A percentile compares a stretch with the other conserved stretches of the same genome.
Conservation (phyloP, 37 sponge, comb jelly and placozoan species). For the Oscarella lobularis region DNA sequence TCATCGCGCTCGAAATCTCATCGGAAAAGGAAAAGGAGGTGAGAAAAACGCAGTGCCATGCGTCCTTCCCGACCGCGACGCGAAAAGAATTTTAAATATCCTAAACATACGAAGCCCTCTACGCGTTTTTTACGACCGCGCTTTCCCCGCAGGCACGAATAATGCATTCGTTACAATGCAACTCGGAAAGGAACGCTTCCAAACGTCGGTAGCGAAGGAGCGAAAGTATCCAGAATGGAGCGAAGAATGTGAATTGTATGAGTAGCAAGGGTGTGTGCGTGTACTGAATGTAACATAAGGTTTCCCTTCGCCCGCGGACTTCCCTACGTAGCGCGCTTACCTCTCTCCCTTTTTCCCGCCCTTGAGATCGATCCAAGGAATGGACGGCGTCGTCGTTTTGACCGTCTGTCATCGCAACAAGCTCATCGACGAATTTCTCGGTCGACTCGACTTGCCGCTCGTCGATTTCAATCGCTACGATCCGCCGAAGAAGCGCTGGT, state of each 20-base stretch:
- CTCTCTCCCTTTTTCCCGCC: background rate
- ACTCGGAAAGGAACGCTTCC: background rate
- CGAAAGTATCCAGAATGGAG: background rate
- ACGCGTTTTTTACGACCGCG: too few species aligned
- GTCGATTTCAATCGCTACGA: background rate
- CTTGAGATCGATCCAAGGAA: background rate
- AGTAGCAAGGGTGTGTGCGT: too few species aligned
- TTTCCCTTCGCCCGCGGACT: too few species aligned
- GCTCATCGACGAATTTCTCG: background rate
- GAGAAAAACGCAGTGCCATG: background rate
- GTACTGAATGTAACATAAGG: too few species aligned
- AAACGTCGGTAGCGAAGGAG: background rate
- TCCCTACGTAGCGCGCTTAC: too few species aligned
- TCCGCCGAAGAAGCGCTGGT: background rate
- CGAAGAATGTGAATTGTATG: background rate
- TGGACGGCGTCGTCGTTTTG: background rate
- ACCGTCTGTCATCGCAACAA: background rate
- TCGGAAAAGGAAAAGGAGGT: constrained; percentile 1
- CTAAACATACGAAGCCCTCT: too few species aligned
- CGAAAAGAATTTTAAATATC: too few species aligned
- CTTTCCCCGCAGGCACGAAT: background rate
- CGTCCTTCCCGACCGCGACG: too few species aligned
- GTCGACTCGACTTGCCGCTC: background rate
- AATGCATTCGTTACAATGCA: background rate
- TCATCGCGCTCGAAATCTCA: background rate